A percentile compares a stretch with the other conserved stretches of the same genome.
These are phyloP conservation scores for Heteractis magnifica DNA, from an alignment of 92 coral and sea anemone species.

Conservation along the genomic window DNA sequence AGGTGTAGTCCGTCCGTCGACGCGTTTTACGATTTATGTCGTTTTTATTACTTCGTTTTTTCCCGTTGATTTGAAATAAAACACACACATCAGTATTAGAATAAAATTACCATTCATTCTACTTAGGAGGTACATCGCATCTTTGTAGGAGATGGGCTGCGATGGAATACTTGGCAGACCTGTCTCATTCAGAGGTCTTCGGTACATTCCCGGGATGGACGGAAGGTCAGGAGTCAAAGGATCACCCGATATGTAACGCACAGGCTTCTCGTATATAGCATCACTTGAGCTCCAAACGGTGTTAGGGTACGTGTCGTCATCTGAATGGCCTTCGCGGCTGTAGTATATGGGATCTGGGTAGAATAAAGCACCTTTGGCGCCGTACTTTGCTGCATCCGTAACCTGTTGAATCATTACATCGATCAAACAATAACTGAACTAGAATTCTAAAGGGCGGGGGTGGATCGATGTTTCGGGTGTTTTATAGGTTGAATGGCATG, in stretches of 20 bases:
- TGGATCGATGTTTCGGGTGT: too few species aligned
- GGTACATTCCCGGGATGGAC: slow-evolving; percentile 78
- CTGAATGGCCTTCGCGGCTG: slow-evolving; percentile 49
- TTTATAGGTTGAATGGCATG: too few species aligned
- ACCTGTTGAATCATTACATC: slow-evolving; percentile 29
- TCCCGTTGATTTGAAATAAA: neutral
- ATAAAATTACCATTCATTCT: slow-evolving; percentile 61
- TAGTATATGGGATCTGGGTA: slow-evolving; percentile 62
- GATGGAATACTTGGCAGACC: slow-evolving; percentile 72
- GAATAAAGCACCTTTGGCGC: slow-evolving; percentile 73
- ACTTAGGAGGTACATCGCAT: slow-evolving; percentile 61
- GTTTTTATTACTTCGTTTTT: too few species aligned
- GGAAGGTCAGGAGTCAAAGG: slow-evolving; percentile 83
- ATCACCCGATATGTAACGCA: slow-evolving; percentile 59
- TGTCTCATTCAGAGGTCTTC: slow-evolving; percentile 57
- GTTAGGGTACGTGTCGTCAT: slow-evolving; percentile 62
- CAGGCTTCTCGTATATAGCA: slow-evolving; percentile 56
- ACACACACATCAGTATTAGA: neutral
- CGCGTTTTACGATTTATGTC: too few species aligned
- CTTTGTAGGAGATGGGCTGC: slow-evolving; percentile 78
- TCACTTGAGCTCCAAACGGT: slow-evolving; percentile 73
- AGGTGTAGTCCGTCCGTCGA: too few species aligned
- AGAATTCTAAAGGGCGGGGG: too few species aligned
- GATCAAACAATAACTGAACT: too few species aligned
- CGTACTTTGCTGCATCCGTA: slow-evolving; percentile 41